These are phyloP conservation scores for Stichopus chloronotus DNA, from an alignment of 35 echinoderm and acorn worm species.

Conservation along the genomic window DNA sequence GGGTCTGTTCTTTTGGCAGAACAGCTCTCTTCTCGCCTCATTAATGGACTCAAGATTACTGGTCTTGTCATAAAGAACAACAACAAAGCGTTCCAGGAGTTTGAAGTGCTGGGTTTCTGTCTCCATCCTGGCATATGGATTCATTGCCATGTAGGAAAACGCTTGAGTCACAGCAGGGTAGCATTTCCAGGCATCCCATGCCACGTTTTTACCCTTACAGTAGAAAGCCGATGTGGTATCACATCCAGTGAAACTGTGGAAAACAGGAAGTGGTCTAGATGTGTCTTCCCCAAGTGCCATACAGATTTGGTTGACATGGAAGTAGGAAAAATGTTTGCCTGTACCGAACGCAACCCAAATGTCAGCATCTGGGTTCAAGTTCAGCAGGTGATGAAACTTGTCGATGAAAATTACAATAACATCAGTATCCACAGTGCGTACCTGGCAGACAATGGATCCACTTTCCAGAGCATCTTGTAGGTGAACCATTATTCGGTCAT, in stretches of 20 bases:
- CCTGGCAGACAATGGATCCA: background rate
- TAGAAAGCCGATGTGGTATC: conserved; percentile 64
- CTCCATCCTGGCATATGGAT: conserved; percentile 45
- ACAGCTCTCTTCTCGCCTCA: conserved; percentile 48
- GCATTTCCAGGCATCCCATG: conserved; percentile 58
- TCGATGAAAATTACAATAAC: conserved; percentile 75
- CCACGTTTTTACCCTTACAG: conserved; percentile 55
- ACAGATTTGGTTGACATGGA: conserved; percentile 9
- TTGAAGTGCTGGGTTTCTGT: conserved; percentile 31
- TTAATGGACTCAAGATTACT: conserved; percentile 40
- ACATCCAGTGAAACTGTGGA: conserved; percentile 63
- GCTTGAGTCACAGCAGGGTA: conserved; percentile 60
- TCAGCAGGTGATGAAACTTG: conserved; percentile 56
- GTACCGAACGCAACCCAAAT: conserved; percentile 72
- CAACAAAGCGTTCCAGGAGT: conserved; percentile 27
- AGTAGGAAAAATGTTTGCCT: conserved; percentile 44
- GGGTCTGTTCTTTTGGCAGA: background rate
- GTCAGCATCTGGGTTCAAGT: conserved; percentile 10
- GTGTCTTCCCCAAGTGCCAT: conserved; percentile 39
- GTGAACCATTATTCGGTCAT: conserved; percentile 73
- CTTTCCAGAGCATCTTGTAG: conserved; percentile 53
- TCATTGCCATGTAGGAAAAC: conserved; percentile 1
- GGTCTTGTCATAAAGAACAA: conserved; percentile 1
- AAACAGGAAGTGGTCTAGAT: conserved; percentile 45
- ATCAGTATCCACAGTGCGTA: conserved; percentile 83